A percentile compares a stretch with the other conserved stretches of the same genome.
phyloP scores from a whole-genome alignment of 2,888 invertebrate species.

The Blastobasis lacticolella region DNA sequence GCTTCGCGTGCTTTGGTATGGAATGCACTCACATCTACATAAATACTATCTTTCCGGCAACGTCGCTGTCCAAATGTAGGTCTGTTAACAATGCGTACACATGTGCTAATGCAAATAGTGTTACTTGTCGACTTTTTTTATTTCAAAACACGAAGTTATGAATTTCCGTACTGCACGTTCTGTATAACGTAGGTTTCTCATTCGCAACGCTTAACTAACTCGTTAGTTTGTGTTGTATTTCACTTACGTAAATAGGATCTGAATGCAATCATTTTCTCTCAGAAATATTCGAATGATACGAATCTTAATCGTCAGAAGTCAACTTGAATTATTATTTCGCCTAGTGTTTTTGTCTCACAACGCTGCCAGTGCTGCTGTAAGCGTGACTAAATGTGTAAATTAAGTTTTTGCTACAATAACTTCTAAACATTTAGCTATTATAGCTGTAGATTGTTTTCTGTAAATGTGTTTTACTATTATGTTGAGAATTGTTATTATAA shows the following conservation, averaged over 20 bases:
- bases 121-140: too few species aligned
- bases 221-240: too few species aligned
- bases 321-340: not conserved
- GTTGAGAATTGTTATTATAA: too few species aligned
- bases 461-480: conserved; percentile 1
- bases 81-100: not conserved
- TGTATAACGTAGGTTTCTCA: too few species aligned
- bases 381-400: conserved; percentile 7
- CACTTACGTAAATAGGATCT: too few species aligned
- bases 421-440: conserved; percentile 1
- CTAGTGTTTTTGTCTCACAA: not conserved
- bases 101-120: too few species aligned
- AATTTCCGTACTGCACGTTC: too few species aligned
- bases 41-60: conserved; percentile 15
- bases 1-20: conserved; percentile 40
- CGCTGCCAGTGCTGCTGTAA: conserved; percentile 1
- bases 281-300: too few species aligned
- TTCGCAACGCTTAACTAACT: too few species aligned
- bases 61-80: conserved; percentile 11
- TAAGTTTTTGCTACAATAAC: conserved; percentile 6
- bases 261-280: too few species aligned
- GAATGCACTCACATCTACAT: conserved; percentile 30
- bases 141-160: too few species aligned
- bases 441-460: not conserved
- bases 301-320: not conserved